These are phyloP conservation scores for Sarcophaga carnaria DNA, from an alignment of 2,888 invertebrate genomes.

Conservation along the genomic window DNA sequence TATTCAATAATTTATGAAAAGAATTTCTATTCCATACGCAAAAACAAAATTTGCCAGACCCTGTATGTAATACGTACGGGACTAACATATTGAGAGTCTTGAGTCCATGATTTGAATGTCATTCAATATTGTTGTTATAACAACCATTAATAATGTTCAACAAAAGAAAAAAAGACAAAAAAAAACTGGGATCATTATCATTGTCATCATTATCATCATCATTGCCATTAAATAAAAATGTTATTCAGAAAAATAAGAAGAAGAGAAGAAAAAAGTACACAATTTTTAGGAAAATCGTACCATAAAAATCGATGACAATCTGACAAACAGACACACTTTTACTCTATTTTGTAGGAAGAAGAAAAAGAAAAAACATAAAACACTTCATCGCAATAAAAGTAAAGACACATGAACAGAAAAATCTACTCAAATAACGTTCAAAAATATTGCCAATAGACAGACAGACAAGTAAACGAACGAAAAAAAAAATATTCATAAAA, in stretches of 20 bases:
- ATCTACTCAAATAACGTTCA: background rate
- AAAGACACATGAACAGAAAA: constrained; percentile 16
- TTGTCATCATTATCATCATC: constrained; percentile 17
- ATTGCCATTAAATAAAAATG: background rate
- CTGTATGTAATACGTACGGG: background rate
- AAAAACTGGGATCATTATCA: background rate
- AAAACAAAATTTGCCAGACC: too few relatives aligned
- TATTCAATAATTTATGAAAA: too few relatives aligned
- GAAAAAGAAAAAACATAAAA: background rate
- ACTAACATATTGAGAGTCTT: background rate
- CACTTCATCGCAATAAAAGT: background rate
- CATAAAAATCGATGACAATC: constrained; percentile 39
- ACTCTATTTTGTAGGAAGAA: constrained; percentile 1
- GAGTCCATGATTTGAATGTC: constrained; percentile 28
- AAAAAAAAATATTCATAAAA: background rate
- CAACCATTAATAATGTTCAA: constrained; percentile 36
- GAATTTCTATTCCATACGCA: too few relatives aligned
- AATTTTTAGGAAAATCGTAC: background rate
- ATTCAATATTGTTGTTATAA: constrained; percentile 35
- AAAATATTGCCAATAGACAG: constrained; percentile 31
- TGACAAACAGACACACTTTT: constrained; percentile 11
- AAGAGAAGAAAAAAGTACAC: background rate
- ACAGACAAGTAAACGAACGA: constrained; percentile 12
- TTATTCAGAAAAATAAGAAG: background rate
- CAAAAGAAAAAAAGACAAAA: background rate